These are phyloP conservation scores for Stegostoma tigrinum DNA, from an alignment of 2,113 vertebrate species.

Conservation along the genomic window DNA sequence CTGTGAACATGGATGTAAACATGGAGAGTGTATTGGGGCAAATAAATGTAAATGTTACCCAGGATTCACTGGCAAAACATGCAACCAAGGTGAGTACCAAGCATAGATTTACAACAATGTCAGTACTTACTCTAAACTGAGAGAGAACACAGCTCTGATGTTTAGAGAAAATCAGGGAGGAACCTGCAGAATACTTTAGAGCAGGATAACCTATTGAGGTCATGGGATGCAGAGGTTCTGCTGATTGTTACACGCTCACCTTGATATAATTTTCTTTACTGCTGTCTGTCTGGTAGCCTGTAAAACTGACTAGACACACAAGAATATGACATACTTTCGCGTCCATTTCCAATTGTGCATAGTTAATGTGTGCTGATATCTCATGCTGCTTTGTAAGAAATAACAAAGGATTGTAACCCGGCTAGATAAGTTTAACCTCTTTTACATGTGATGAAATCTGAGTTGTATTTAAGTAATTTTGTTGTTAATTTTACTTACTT, in stretches of 20 bases:
- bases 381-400: neutral
- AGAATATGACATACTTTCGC: neutral
- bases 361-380: neutral
- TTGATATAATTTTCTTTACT: neutral
- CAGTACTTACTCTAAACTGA: neutral
- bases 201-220: neutral
- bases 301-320: neutral
- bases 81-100: slow-evolving; percentile 73
- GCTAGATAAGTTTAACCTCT: neutral
- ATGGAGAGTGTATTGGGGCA: slow-evolving; percentile 80
- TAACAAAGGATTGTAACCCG: neutral
- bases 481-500: neutral
- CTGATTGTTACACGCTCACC: neutral
- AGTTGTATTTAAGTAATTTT: neutral
- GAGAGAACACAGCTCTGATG: neutral
- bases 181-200: neutral
- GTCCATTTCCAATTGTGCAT: neutral
- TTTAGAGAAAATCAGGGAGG: neutral
- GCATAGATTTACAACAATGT: neutral
- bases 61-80: slow-evolving; percentile 83
- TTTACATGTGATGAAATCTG: neutral
- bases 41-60: slow-evolving; percentile 89
- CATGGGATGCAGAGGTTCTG: neutral
- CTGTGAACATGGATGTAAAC: slow-evolving; percentile 81
- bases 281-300: neutral